Percentiles rank a stretch among this genome's conserved stretches.
These are phyloP conservation scores for Macaria notata DNA, from an alignment of 2,888 invertebrate species.

Conservation along the genomic window DNA sequence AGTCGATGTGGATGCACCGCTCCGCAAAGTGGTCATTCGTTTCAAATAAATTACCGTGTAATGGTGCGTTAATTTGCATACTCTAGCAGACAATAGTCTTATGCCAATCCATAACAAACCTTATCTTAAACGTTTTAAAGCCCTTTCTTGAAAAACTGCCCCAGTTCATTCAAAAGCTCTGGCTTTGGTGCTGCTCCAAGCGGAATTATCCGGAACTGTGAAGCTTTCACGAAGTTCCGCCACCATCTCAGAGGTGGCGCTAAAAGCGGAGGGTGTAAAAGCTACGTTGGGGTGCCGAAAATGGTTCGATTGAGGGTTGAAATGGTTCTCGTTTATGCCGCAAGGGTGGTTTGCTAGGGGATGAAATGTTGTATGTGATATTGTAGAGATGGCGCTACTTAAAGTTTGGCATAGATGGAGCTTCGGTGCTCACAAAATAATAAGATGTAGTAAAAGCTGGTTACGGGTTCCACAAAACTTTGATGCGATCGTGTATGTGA, in stretches of 20 bases:
- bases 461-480: too few species aligned
- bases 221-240: constrained; percentile 63
- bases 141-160: constrained; percentile 38
- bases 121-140: constrained; percentile 41
- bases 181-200: constrained; percentile 48
- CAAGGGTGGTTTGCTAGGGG: constrained; percentile 44
- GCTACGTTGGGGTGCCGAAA: constrained; percentile 35
- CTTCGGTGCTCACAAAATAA: constrained; percentile 6
- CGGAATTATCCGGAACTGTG: constrained; percentile 61
- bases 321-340: constrained; percentile 40
- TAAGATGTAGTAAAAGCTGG: too few species aligned
- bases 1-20: constrained; percentile 73
- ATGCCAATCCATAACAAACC: constrained; percentile 51
- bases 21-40: constrained; percentile 82
- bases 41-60: constrained; percentile 83
- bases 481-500: too few species aligned
- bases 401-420: constrained; percentile 4
- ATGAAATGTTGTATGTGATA: constrained; percentile 42
- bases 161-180: constrained; percentile 75
- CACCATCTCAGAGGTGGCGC: constrained; percentile 73
- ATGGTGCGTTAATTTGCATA: constrained; percentile 81
- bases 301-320: constrained; percentile 38
- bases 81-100: constrained; percentile 53
- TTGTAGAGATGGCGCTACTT: constrained; percentile 29
- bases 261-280: constrained; percentile 40